Evolutionary conservation across 2,113 vertebrate species (phyloP), one percentile per base, ranked within the genome.

Genomic region (Etheostoma cragini): DNA sequence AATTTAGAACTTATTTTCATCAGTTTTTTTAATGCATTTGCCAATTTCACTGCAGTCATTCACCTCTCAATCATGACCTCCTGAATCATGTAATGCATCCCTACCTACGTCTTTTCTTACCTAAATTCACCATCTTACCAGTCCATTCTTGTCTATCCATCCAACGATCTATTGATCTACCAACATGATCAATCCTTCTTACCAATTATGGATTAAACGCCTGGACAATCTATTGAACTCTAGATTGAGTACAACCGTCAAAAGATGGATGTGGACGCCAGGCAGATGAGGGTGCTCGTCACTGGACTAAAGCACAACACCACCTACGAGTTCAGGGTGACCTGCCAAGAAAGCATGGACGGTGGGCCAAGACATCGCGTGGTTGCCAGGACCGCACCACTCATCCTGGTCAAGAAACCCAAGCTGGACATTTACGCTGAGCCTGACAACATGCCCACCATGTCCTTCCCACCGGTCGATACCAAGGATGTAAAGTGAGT

Each of bases 191-290:
- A 54, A 13, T 38, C 13, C 1, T 16, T 54, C 12, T 33, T 57
- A 50, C 21, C 21, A 54, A 60, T 35, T 56, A 35, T 8, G 5
- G 6, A 67, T 54, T 33, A 0, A 65, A 57, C 13, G 21, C 67
- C 47, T 64, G 46, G 17, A 35, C 22, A 5, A 19, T 69, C 1
- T 64, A 0, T 71, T 52, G 8, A 63, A 76, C 26, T 52, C 0
- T 91, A 99, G 98, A 97, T 99, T 82, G 97, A 98, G 86, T 98
- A 98, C 89, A 97, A 96, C 0, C 96, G 95, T 63, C 96, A 97
- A 75, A 97, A 96, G 0, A 93, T 98, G 24, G 97, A 97, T 0
- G 96, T 99, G 64, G 98, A 99, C 0, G 98, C 97, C 17, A 93
- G 96, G 13, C 94, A 95, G 85, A 96, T 97, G 92, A 97, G 96